Percentiles rank a stretch among this genome's conserved stretches.
These are phyloP conservation scores for Cromileptes altivelis DNA, from an alignment of 2,113 vertebrate species.

Conservation along the genomic window DNA sequence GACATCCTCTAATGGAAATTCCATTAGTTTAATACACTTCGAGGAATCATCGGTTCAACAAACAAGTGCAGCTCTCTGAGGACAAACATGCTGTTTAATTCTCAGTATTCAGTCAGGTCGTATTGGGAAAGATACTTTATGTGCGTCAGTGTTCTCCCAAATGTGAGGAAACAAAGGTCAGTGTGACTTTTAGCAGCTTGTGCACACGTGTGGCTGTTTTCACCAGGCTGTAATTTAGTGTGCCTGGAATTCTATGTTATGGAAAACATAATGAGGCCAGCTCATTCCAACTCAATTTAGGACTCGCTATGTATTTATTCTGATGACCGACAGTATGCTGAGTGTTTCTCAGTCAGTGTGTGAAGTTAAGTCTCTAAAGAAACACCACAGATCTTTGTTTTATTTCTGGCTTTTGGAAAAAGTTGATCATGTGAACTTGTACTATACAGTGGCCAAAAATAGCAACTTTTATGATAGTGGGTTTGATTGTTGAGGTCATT, in stretches of 20 bases:
- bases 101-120: neutral
- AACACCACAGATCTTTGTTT: neutral
- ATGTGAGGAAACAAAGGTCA: neutral
- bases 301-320: slow-evolving; percentile 3
- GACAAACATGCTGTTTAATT: neutral
- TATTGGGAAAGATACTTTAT: neutral
- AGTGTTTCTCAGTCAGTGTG: neutral
- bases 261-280: neutral
- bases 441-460: too few species aligned
- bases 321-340: neutral
- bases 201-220: neutral
- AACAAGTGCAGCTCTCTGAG: neutral
- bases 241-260: slow-evolving; percentile 29
- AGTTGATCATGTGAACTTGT: neutral
- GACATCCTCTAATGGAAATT: slow-evolving; percentile 14
- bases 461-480: too few species aligned
- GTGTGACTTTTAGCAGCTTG: slow-evolving; percentile 15
- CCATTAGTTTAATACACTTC: slow-evolving; percentile 7
- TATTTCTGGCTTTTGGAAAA: neutral
- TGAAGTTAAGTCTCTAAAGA: neutral
- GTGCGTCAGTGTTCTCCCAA: neutral
- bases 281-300: neutral
- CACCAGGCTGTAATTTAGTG: slow-evolving; percentile 20
- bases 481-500: neutral
- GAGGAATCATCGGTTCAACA: neutral